Evolutionary conservation across 2,888 invertebrate species (phyloP), one percentile per base, ranked within the genome.

Genomic region (Brenthis hecate): DNA sequence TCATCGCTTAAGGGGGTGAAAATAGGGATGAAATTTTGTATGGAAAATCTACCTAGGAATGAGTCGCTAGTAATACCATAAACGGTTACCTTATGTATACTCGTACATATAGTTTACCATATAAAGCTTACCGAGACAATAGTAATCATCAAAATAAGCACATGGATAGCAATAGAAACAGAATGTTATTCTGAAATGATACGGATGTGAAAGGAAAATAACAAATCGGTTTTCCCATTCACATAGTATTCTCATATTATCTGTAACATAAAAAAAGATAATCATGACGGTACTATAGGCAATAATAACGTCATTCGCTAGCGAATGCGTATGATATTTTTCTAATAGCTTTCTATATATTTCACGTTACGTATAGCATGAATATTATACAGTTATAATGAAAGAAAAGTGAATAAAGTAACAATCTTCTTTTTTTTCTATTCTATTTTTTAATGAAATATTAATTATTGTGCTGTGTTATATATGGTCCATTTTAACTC

Each of bases 191-290:
- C 72, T 63, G 68, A 71, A 75, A 72, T 65, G 62, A 75, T 75
- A 71, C 72, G 70, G 75, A 74, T 76, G 75, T 74, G 73, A 74
- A 58, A n/a, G 75, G 78, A 75, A 80, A 81, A 79, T 77, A 80
- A 73, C 76, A 75, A 79, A 81, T 84, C 82, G 80, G 81, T 81
- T 79, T 78, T 70, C 71, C 76, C 76, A 80, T 80, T 83, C 84
- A 82, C 76, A 78, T 75, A 80, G 77, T 76, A 76, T 54, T 78
- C 79, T 79, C 83, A 82, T 82, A 83, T 85, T 83, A 84, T 83
- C 80, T 80, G 81, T 72, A 72, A 51, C 74, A 75, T 73, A 75
- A 73, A 77, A 77, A 76, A 76, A 74, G 75, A 74, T 74, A 69
- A 70, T 67, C 43, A 58, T 16, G n/a, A 13, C 16, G 16, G 32